Conservation (phyloP, 1,140 invertebrate species). For the Lepidurus apus region DNA sequence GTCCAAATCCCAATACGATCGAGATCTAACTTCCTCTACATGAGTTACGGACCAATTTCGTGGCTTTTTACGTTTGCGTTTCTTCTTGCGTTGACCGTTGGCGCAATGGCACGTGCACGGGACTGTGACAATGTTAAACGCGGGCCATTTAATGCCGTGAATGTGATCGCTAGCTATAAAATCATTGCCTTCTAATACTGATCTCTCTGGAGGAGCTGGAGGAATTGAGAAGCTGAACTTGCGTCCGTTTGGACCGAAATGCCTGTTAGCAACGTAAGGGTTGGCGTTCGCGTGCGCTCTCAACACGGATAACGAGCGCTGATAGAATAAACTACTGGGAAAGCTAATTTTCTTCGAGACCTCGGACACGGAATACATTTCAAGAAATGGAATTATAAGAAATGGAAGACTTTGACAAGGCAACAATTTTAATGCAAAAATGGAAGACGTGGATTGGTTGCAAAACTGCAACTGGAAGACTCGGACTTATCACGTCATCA, state of each 20-base stretch:
- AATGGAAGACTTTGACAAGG: not conserved
- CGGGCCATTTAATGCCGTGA: not conserved
- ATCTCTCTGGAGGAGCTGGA: not conserved
- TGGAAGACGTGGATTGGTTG: not conserved
- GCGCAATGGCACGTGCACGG: not conserved
- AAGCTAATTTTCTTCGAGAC: not conserved
- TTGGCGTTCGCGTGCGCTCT: conserved; percentile 68
- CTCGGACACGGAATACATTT: not conserved
- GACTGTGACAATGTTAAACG: not conserved
- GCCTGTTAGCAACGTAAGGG: conserved; percentile 42
- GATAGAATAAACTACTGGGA: not conserved
- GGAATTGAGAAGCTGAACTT: not conserved
- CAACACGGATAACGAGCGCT: conserved; percentile 55
- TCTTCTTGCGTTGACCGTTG: not conserved
- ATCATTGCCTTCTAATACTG: not conserved
- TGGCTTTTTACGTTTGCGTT: not conserved
- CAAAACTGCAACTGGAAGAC: conserved; percentile 8
- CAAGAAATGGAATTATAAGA: not conserved
- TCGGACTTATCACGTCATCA: not conserved
- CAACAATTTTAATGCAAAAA: not conserved
- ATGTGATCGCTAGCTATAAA: not conserved
- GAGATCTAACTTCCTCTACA: not conserved
- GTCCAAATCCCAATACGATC: conserved; percentile 13
- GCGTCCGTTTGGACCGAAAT: not conserved
- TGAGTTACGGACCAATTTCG: not conserved